phyloP scores from a whole-genome alignment of 2,113 vertebrate genomes.

The Geococcyx californianus region DNA sequence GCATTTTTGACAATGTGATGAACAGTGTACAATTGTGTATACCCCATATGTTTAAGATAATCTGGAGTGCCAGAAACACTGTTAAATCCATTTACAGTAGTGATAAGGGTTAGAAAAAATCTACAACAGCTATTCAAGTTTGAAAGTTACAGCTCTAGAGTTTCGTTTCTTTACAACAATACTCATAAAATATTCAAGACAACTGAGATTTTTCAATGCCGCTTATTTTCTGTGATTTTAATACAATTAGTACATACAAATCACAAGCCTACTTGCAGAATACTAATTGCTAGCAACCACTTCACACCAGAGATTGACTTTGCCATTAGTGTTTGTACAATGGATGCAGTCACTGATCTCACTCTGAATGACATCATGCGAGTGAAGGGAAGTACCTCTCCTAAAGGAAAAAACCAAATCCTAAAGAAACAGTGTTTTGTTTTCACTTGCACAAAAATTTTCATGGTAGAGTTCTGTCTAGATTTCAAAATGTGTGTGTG shows the following conservation, averaged over 20 bases:
- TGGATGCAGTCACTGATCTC: background rate
- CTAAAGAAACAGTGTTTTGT: background rate
- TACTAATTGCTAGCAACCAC: background rate
- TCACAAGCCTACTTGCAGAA: background rate
- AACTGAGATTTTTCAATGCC: background rate
- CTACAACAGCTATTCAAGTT: background rate
- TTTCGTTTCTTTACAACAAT: background rate
- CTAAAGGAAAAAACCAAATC: background rate
- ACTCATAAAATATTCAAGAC: background rate
- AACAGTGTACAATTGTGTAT: background rate
- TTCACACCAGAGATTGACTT: background rate
- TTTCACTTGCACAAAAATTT: background rate
- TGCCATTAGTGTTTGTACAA: background rate
- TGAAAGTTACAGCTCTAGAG: background rate
- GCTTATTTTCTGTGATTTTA: background rate
- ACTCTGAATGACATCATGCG: background rate
- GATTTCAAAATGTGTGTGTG: background rate
- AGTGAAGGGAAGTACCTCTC: background rate
- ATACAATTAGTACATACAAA: background rate
- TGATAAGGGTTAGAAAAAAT: background rate
- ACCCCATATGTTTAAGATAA: background rate
- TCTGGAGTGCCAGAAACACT: background rate
- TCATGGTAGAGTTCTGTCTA: background rate
- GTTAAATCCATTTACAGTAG: background rate
- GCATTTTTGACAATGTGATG: conserved; percentile 15